Conservation (phyloP, 2,797 vertebrate species). For the Thunnus albacares region DNA sequence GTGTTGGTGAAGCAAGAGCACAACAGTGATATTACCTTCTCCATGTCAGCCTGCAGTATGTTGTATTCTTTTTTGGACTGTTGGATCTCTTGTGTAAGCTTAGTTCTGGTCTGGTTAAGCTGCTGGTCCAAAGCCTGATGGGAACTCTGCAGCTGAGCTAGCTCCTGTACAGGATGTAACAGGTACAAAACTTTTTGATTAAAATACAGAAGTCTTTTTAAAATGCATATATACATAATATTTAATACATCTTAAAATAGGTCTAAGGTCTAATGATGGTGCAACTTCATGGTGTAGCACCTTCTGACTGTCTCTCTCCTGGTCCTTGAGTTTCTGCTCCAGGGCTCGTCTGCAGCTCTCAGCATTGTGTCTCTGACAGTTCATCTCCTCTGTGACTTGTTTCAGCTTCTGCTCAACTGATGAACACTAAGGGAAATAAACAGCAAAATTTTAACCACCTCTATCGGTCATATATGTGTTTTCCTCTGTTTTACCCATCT, state of each 20-base stretch:
- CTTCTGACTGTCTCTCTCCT: conserved; percentile 92
- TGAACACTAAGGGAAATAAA: conserved; percentile 81
- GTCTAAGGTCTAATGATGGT: background rate
- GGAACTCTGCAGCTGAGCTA: conserved; percentile 86
- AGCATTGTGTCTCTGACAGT: conserved; percentile 94
- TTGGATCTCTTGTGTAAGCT: conserved; percentile 90
- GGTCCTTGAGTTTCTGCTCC: conserved; percentile 93
- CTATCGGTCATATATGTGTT: background rate
- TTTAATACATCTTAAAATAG: background rate
- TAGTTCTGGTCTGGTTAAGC: conserved; percentile 86
- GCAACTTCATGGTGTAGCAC: conserved; percentile 63
- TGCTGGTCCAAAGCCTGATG: conserved; percentile 89
- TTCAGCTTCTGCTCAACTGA: conserved; percentile 91
- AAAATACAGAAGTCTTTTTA: background rate
- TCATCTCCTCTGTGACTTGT: conserved; percentile 91
- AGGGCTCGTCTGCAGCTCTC: conserved; percentile 87
- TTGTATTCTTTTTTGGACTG: conserved; percentile 89
- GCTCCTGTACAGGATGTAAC: conserved; percentile 83
- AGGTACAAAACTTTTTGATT: background rate
- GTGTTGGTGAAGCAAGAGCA: background rate
- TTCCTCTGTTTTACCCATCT: background rate
- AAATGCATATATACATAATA: background rate
- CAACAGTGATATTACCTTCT: conserved; percentile 85
- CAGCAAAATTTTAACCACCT: background rate
- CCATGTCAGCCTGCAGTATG: conserved; percentile 87